Conservation (phyloP, 2,888 invertebrate species). For the Sabellastarte sp. region DNA sequence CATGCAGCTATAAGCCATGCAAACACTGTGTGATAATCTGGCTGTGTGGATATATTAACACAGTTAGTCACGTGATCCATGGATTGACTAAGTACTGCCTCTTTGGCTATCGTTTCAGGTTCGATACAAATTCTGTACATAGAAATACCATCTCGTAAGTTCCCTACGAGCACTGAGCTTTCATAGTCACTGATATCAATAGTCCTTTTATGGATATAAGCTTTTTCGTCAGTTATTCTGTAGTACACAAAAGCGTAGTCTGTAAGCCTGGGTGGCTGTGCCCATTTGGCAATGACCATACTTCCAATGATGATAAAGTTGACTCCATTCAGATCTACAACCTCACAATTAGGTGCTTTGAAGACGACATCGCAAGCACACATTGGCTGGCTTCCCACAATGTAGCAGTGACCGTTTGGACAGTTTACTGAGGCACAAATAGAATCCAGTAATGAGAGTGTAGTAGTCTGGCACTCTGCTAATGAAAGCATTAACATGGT, state of each 20-base stretch:
- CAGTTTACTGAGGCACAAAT: constrained; percentile 3
- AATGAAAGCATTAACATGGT: too few relatives aligned
- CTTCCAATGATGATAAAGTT: constrained; percentile 8
- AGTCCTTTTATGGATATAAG: constrained; percentile 10
- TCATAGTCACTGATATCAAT: constrained; percentile 20
- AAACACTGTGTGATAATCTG: constrained; percentile 25
- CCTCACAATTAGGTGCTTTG: not conserved
- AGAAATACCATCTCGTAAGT: constrained; percentile 12
- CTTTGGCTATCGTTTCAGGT: constrained; percentile 17
- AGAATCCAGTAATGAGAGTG: not conserved
- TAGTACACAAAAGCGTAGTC: constrained; percentile 26
- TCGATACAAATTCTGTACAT: constrained; percentile 23
- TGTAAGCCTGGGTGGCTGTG: constrained; percentile 17
- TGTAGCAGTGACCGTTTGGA: not conserved
- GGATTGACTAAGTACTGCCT: constrained; percentile 3
- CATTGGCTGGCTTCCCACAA: not conserved
- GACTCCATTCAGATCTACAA: not conserved
- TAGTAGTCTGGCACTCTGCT: too few relatives aligned
- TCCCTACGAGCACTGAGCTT: constrained; percentile 17
- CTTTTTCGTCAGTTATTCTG: constrained; percentile 5
- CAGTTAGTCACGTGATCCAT: constrained; percentile 19
- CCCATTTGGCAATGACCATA: constrained; percentile 24
- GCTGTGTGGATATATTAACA: constrained; percentile 15
- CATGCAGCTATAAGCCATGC: constrained; percentile 18
- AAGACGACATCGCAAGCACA: not conserved